A percentile compares a stretch with the other conserved stretches of the same genome.
These are phyloP conservation scores for Gymnodraco acuticeps DNA, from an alignment of 2,797 vertebrate species.

Conservation along the genomic window DNA sequence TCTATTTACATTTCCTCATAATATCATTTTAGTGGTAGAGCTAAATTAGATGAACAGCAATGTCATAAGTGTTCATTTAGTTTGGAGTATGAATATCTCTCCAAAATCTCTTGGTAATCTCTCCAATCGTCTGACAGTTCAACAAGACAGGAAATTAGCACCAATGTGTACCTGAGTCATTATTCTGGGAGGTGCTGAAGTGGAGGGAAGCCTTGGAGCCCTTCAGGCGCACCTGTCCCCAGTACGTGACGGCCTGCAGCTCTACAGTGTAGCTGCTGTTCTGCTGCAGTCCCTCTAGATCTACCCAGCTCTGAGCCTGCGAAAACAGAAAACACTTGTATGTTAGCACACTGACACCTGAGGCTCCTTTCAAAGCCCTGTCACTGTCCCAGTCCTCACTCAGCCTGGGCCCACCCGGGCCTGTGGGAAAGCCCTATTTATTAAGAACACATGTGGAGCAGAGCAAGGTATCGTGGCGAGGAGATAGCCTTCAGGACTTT, in stretches of 20 bases:
- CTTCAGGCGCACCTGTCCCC: constrained; percentile 95
- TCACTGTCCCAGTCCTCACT: constrained; percentile 50
- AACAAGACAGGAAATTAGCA: constrained; percentile 1
- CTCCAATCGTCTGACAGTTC: background rate
- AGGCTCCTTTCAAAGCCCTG: constrained; percentile 57
- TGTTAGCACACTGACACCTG: constrained; percentile 61
- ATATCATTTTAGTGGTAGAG: background rate
- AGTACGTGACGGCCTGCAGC: constrained; percentile 92
- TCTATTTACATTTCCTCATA: background rate
- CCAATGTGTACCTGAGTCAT: constrained; percentile 82
- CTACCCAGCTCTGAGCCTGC: constrained; percentile 89
- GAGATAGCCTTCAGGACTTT: constrained; percentile 73
- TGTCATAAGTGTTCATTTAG: background rate
- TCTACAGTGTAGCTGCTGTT: constrained; percentile 91
- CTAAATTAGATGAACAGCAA: background rate
- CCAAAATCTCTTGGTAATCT: background rate
- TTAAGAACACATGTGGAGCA: constrained; percentile 82
- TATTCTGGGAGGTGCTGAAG: constrained; percentile 85
- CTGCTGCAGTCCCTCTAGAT: constrained; percentile 89
- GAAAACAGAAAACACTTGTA: constrained; percentile 56
- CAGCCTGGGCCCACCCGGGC: constrained; percentile 39
- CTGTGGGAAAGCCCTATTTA: constrained; percentile 73
- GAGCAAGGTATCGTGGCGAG: constrained; percentile 65
- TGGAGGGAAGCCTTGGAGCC: constrained; percentile 91
- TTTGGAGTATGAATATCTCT: background rate